Base-by-base conservation (phyloP, 2,888 invertebrate species). In the Hyles lineata region DNA sequence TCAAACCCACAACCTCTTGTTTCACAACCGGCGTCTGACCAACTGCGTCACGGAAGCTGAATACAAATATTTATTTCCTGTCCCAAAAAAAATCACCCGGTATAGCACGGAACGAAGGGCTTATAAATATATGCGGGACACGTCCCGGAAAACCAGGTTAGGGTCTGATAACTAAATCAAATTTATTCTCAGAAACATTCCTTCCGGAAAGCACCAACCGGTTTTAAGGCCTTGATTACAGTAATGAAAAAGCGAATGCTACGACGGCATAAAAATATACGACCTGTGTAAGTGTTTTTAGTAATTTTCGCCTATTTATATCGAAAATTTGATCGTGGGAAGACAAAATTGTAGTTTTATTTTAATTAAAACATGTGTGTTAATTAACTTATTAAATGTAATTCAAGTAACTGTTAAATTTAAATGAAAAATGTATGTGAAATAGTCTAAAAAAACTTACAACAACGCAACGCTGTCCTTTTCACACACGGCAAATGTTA, bases 161-260 rank as follows among this genome's bases (percentile, higher is more conserved):
- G 85, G 86, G 86, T 82, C 83, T 88, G 88, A 88, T 90, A 89
- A 89, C 87, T 88, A 87, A 90, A 90, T 90, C 89, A 89, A 90
- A 90, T 90, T 88, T 90, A 90, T 89, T 90, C 88, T 78, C 73
- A 79, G 80, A 81, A 84, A 85, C 83, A 83, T 81, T 80, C 76
- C 76, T 77, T 73, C 77, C 78, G 75, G 77, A 77, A 78, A 81
- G 79, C 76, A 82, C 76, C 79, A 74, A 74, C 80, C 76, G 82
- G 77, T 82, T 83, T 80, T 62, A 62, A 70, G 62, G 29, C 61
- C 52, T 70, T 73, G 60, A 50, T 35, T 52, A 70, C 60, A 52
- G 62, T 62, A 29, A 73, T 29, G 60, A 52, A 61, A 70, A 73
- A 59, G 32, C 58, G n/a, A 70, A 29, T 35, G 29, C 71, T 32